Evolutionary conservation across 1,140 invertebrate genomes (phyloP).

Genomic region (Tenebrio molitor): DNA sequence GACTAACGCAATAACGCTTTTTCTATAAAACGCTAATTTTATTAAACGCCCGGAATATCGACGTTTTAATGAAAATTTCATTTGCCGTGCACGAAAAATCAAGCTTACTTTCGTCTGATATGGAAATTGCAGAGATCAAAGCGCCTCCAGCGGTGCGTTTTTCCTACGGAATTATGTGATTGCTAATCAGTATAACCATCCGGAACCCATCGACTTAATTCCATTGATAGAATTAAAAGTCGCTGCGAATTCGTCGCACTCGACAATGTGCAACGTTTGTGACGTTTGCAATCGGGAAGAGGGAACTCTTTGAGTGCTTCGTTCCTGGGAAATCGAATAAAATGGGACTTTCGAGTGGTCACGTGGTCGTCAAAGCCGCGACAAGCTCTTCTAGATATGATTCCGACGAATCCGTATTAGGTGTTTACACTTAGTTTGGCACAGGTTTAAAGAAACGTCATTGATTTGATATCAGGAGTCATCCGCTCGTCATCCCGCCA

Average conservation of each 20-base stretch:
- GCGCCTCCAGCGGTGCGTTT: conserved; percentile 42
- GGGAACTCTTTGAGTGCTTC: too few species aligned
- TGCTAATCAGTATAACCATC: conserved; percentile 50
- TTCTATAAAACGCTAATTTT: conserved; percentile 60
- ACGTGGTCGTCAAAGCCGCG: not conserved
- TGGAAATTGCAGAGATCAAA: conserved; percentile 59
- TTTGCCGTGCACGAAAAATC: conserved; percentile 59
- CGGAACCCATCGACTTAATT: conserved; percentile 37
- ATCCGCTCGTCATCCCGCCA: conserved; percentile 50
- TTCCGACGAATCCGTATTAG: conserved; percentile 42
- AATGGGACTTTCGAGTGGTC: not conserved
- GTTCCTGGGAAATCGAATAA: conserved; percentile 1
- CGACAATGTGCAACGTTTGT: too few species aligned
- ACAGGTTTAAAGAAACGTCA: conserved; percentile 43
- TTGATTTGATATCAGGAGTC: conserved; percentile 52
- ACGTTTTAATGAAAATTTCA: conserved; percentile 63
- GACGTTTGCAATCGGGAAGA: too few species aligned
- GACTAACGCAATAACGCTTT: conserved; percentile 59
- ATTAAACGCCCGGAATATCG: conserved; percentile 61
- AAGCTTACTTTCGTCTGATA: conserved; percentile 53
- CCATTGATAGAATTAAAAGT: conserved; percentile 33
- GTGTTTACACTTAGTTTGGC: conserved; percentile 49
- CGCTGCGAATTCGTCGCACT: conserved; percentile 8
- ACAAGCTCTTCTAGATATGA: not conserved
- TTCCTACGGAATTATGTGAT: conserved; percentile 48